Conservation (phyloP, 1,140 invertebrate genomes). For the Drosophila azteca region DNA sequence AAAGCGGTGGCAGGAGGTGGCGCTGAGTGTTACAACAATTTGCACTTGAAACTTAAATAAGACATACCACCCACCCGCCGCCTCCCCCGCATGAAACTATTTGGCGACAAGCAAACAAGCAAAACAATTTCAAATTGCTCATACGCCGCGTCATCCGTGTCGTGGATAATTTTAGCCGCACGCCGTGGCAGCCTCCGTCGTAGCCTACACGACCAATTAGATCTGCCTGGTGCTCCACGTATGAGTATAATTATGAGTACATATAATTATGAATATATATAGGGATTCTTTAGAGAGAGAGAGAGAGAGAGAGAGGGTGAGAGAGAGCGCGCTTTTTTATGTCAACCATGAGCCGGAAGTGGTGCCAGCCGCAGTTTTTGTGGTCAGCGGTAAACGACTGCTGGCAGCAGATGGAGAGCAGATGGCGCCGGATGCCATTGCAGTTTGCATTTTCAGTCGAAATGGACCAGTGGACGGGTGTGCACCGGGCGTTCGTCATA, state of each 20-base stretch:
- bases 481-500: conserved; percentile 78
- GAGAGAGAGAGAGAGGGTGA: conserved; percentile 13
- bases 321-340: conserved; percentile 57
- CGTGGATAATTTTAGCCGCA: conserved; percentile 42
- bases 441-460: conserved; percentile 41
- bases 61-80: neutral
- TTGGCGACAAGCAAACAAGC: conserved; percentile 19
- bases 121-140: conserved; percentile 53
- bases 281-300: conserved; percentile 11
- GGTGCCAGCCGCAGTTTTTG: conserved; percentile 12
- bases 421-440: conserved; percentile 13
- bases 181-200: conserved; percentile 4
- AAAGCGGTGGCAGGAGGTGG: neutral
- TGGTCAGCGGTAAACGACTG: conserved; percentile 2
- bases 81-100: conserved; percentile 19
- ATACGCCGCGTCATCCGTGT: conserved; percentile 62
- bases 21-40: conserved; percentile 23
- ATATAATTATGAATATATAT: conserved; percentile 43
- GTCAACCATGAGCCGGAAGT: conserved; percentile 67
- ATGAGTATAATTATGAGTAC: too few species aligned
- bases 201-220: conserved; percentile 60
- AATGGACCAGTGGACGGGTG: conserved; percentile 81
- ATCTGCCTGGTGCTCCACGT: conserved; percentile 22
- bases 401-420: neutral
- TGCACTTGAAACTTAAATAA: conserved; percentile 49